phyloP scores from a whole-genome alignment of 2,113 vertebrate genomes.

The Oreotrochilus melanogaster region DNA sequence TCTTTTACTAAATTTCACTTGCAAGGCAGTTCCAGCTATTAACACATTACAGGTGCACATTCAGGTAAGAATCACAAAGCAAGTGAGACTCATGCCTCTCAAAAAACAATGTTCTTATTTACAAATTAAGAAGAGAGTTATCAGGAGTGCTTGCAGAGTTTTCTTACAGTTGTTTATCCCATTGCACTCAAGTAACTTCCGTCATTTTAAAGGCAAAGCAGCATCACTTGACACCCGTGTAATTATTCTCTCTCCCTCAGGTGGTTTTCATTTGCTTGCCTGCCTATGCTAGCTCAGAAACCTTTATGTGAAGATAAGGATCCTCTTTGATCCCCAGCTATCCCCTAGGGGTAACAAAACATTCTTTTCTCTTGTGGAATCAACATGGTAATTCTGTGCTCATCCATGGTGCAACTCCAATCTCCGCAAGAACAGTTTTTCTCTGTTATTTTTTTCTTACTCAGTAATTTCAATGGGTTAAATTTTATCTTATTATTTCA shows the following conservation, averaged over 20 bases:
- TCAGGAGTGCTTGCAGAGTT: neutral
- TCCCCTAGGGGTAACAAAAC: neutral
- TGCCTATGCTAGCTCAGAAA: neutral
- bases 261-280: neutral
- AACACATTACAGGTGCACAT: neutral
- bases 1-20: neutral
- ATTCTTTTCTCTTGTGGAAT: neutral
- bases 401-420: neutral
- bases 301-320: slow-evolving; percentile 27
- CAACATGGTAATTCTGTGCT: neutral
- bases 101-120: neutral
- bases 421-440: neutral
- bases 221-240: neutral
- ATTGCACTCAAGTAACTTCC: neutral
- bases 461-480: neutral
- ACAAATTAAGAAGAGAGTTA: neutral
- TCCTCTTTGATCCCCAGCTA: slow-evolving; percentile 38
- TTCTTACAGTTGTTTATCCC: neutral
- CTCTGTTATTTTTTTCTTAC: neutral
- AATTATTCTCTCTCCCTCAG: slow-evolving; percentile 52
- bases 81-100: neutral
- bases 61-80: neutral
- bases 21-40: neutral
- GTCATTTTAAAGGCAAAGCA: neutral
- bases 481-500: neutral